Evolutionary conservation across 1,140 invertebrate species (phyloP).

Genomic region (Nasonia longicornis): DNA sequence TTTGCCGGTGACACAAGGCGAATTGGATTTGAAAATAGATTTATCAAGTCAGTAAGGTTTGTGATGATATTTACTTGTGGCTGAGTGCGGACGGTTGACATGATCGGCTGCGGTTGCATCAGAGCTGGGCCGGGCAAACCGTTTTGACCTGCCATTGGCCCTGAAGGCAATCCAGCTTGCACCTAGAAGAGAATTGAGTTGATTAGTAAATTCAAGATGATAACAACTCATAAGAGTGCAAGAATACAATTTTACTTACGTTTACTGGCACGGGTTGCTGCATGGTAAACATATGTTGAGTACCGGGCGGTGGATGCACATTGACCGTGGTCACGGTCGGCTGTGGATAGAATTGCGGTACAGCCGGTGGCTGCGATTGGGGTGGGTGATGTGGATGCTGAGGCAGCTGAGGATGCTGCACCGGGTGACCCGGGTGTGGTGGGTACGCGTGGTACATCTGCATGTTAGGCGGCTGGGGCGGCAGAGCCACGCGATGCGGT

Average conservation of each 20-base stretch:
- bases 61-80: slow-evolving; percentile 58
- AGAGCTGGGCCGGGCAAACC: slow-evolving; percentile 61
- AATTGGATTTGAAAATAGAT: background rate
- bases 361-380: slow-evolving; percentile 64
- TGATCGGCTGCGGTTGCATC: slow-evolving; percentile 65
- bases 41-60: background rate
- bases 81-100: slow-evolving; percentile 65
- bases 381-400: slow-evolving; percentile 54
- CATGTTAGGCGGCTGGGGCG: slow-evolving; percentile 72
- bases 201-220: background rate
- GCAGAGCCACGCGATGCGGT: slow-evolving; percentile 71
- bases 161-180: slow-evolving; percentile 59
- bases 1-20: background rate
- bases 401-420: slow-evolving; percentile 60
- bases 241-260: slow-evolving; percentile 48
- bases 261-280: slow-evolving; percentile 66
- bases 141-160: slow-evolving; percentile 63
- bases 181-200: slow-evolving; percentile 50
- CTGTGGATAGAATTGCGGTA: slow-evolving; percentile 64
- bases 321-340: slow-evolving; percentile 63
- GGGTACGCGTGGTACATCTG: slow-evolving; percentile 69
- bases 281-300: slow-evolving; percentile 67
- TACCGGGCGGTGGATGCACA: slow-evolving; percentile 63
- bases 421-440: slow-evolving; percentile 58
- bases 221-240: background rate